Base-by-base conservation (phyloP, 2,888 invertebrate genomes). In the Habroteleia sp. region DNA sequence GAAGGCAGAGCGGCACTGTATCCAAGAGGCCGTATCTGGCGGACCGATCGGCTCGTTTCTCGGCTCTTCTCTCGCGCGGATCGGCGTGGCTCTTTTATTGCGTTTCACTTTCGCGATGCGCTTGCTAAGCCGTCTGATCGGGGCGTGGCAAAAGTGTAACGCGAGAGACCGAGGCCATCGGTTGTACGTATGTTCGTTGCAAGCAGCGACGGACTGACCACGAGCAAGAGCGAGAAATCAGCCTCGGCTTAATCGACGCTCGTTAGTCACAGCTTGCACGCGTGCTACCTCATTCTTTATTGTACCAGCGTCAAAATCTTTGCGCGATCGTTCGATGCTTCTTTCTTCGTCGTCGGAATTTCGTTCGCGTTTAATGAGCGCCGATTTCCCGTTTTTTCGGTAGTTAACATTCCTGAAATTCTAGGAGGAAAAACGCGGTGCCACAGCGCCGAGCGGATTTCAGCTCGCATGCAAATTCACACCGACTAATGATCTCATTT, bases 91-190 rank as follows among this genome's bases (percentile, higher is more conserved):
- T 84, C 80, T 81, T 84, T 85, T 85, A 84, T 84, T 86, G 87
- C 87, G 87, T 88, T 88, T 87, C 88, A 88, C 88, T 88, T 88
- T 88, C 87, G 87, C 87, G 87, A 88, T 87, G 88, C 87, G 87
- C 84, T 83, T 81, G 82, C 81, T 82, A 76, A 81, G 82, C 80
- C 76, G 82, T 83, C 82, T 80, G 86, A 84, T 84, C 82, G 81
- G 87, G 86, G 85, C 86, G 86, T 87, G 87, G 87, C 87, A 85
- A 85, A 86, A 87, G 85, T 87, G 87, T 87, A 88, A 87, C 87
- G 87, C 86, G 86, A 86, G 82, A 83, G 81, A 69, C 69, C 72
- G 69, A 75, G 74, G 71, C 66, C 75, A 73, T 74, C 76, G 68
- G 62, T 50, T 54, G 42, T 33, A 35, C 29, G 29, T 50, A 42